phyloP scores from a whole-genome alignment of 1,140 invertebrate species.

The Micrasema longulum region DNA sequence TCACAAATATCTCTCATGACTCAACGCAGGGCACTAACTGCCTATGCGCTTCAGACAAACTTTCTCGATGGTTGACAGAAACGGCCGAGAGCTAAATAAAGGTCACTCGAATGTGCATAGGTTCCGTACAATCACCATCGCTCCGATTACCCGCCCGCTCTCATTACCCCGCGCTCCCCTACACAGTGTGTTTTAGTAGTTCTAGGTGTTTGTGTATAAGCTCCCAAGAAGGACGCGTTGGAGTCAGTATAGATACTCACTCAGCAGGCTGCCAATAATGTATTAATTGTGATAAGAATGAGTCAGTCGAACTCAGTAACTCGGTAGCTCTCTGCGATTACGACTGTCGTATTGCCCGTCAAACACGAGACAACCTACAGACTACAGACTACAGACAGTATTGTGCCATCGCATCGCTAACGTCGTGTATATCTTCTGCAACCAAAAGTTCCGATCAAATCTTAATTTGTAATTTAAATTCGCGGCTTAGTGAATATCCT shows the following conservation, averaged over 20 bases:
- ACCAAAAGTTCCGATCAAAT: neutral
- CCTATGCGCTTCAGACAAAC: too few relatives aligned
- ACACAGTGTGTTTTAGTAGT: too few relatives aligned
- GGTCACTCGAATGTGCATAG: too few relatives aligned
- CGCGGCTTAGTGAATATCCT: neutral
- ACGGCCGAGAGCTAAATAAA: too few relatives aligned
- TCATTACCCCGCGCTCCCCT: too few relatives aligned
- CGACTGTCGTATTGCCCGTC: neutral
- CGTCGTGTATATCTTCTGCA: neutral
- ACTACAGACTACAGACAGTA: too few relatives aligned
- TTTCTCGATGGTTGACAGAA: too few relatives aligned
- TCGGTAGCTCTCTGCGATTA: neutral
- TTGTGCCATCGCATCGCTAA: neutral
- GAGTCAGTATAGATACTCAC: neutral
- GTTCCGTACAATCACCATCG: too few relatives aligned
- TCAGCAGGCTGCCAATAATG: constrained; percentile 50
- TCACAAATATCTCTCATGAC: too few relatives aligned
- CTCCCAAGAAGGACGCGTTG: neutral
- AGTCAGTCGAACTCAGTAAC: constrained; percentile 29
- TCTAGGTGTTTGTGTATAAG: neutral
- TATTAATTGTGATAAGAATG: constrained; percentile 51
- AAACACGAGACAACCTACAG: neutral
- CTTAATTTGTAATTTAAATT: constrained; percentile 23
- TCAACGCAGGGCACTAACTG: too few relatives aligned
- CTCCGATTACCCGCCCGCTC: too few relatives aligned